Base-by-base conservation (phyloP, 1,140 invertebrate genomes). In the Adoxophyes honmai region DNA sequence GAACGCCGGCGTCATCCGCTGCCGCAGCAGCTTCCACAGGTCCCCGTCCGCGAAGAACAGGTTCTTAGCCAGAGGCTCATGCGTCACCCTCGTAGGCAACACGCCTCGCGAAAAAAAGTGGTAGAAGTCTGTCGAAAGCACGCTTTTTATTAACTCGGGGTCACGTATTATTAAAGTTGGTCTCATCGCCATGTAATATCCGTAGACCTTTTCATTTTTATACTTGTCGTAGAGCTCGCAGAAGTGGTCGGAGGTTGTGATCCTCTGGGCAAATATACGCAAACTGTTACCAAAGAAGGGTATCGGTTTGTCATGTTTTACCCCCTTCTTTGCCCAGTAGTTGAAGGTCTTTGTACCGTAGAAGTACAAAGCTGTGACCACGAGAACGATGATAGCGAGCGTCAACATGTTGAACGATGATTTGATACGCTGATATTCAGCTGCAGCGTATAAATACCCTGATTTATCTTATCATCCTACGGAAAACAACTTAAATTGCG, bases 71-170 rank as follows among this genome's bases (percentile, higher is more conserved):
- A 86, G 87, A 60, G 91, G 91, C 10, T 84, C 86, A 1, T 90
- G 91, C 0, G 78, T 82, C 0, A 92, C 52, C 64, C 90, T 90
- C 0, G 36, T 13, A 6, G 14, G 14, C 13, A 11, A 9, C 1
- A 57, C 5, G 6, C 39, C 42, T 36, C 56, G 34, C 13, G 33
- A 9, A 11, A 35, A 37, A 60, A 92, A 92, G 60, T 86, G 68
- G 8, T 90, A 39, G 57, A 91, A 92, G 67, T 92, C 89, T 59
- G 87, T 88, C 1, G 91, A 72, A 0, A 91, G 59, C 44, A 92
- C 85, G n/a, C 68, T 38, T 55, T 90, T 90, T 1, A 90, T 78
- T 4, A 92, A 39, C 9, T 39, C 38, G 14, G 38, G 38, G 7
- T 39, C 38, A 9, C 38, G 14, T 15, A 39, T 13, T 13, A 39